A percentile compares a stretch with the other conserved stretches of the same genome.
Conservation (phyloP, 2,888 invertebrate genomes). For the Crossocerus cetratus region DNA sequence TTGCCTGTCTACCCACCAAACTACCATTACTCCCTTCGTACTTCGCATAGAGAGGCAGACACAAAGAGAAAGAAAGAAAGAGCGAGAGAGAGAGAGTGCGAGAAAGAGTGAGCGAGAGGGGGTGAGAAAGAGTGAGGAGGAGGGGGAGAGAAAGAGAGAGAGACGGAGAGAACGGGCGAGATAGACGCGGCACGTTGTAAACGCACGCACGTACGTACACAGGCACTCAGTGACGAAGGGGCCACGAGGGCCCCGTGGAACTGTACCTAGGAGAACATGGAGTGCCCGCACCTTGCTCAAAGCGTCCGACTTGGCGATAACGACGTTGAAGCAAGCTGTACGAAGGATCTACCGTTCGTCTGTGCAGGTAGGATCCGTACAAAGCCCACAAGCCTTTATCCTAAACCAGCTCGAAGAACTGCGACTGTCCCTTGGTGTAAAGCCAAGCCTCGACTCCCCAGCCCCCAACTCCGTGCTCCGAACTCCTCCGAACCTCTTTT, state of each 20-base stretch:
- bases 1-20: constrained; percentile 12
- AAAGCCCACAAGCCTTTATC: constrained; percentile 23
- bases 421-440: constrained; percentile 1
- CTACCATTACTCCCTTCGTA: constrained; percentile 2
- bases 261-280: constrained; percentile 78
- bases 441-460: constrained; percentile 13
- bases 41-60: too few relatives aligned
- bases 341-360: constrained; percentile 79
- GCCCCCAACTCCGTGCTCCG: constrained; percentile 12
- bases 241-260: constrained; percentile 65
- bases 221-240: constrained; percentile 50
- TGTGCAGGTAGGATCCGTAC: constrained; percentile 80
- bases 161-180: constrained; percentile 41
- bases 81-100: too few relatives aligned
- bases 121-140: background rate
- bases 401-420: constrained; percentile 20
- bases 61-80: constrained; percentile 14
- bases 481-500: constrained; percentile 18
- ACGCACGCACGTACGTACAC: constrained; percentile 52
- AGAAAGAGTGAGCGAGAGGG: too few relatives aligned
- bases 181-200: constrained; percentile 41
- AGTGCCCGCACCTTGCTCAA: constrained; percentile 84
- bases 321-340: constrained; percentile 70
- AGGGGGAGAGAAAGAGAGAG: constrained; percentile 20
- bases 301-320: constrained; percentile 78